Conservation (phyloP, 2,888 invertebrate genomes). For the Drosophila cognata region DNA sequence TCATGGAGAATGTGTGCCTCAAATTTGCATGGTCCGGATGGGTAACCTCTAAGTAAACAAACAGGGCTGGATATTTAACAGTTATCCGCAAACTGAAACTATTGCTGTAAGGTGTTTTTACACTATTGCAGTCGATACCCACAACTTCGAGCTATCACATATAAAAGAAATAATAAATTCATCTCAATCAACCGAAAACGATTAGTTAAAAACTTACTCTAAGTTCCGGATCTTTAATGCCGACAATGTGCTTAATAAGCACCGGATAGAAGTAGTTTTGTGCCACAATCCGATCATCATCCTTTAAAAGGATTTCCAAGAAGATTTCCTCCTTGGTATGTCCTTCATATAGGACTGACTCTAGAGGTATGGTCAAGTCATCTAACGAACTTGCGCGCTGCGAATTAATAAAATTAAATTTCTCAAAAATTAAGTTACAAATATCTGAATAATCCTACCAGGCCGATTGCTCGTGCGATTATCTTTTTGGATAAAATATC, state of each 20-base stretch:
- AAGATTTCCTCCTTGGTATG: conserved; percentile 65
- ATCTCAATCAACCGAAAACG: background rate
- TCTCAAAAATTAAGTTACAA: background rate
- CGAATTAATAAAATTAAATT: background rate
- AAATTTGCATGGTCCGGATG: conserved; percentile 50
- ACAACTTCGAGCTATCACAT: conserved; percentile 51
- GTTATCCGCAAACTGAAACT: conserved; percentile 73
- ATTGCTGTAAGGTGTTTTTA: conserved; percentile 32
- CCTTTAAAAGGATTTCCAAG: conserved; percentile 83
- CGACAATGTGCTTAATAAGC: conserved; percentile 86
- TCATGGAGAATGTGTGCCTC: conserved; percentile 80
- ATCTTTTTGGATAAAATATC: conserved; percentile 84
- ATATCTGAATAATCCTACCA: conserved; percentile 57
- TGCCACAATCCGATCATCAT: conserved; percentile 84
- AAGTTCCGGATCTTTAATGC: conserved; percentile 86
- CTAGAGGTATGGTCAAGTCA: conserved; percentile 62
- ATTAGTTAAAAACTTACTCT: conserved; percentile 83
- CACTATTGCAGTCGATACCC: conserved; percentile 42
- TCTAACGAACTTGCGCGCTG: conserved; percentile 76
- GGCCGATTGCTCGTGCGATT: conserved; percentile 61
- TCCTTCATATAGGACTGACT: conserved; percentile 46
- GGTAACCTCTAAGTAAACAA: conserved; percentile 81
- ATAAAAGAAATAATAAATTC: background rate
- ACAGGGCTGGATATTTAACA: conserved; percentile 80
- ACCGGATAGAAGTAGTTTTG: conserved; percentile 89